Percentiles rank a stretch among this genome's conserved stretches.
Conservation (phyloP, 2,888 invertebrate species). For the Trissolcus brochymenae region DNA sequence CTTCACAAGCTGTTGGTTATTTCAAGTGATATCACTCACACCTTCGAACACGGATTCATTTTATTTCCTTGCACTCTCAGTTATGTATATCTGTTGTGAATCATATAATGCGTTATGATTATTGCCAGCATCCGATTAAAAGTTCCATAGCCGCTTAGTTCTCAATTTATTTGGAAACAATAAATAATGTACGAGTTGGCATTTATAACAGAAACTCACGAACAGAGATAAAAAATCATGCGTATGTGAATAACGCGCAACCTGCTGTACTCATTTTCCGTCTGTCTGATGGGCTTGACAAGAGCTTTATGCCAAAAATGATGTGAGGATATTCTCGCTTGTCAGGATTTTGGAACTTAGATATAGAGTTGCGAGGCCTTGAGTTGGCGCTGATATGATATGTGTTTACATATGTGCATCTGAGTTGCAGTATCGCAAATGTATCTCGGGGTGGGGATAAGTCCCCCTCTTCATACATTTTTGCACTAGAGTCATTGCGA, state of each 20-base stretch:
- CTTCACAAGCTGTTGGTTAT: constrained; percentile 13
- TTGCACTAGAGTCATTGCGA: constrained; percentile 23
- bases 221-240: too few relatives aligned
- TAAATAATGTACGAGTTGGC: not conserved
- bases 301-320: not conserved
- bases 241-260: too few relatives aligned
- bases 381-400: constrained; percentile 31
- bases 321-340: not conserved
- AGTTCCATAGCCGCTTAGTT: constrained; percentile 5
- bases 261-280: too few relatives aligned
- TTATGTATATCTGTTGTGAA: not conserved
- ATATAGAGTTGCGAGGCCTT: constrained; percentile 18
- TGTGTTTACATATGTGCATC: constrained; percentile 23
- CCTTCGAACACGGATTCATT: constrained; percentile 2
- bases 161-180: constrained; percentile 14
- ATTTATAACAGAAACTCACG: too few relatives aligned
- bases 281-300: too few relatives aligned
- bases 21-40: constrained; percentile 27
- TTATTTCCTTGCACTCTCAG: constrained; percentile 22
- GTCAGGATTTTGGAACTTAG: constrained; percentile 3
- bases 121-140: constrained; percentile 5
- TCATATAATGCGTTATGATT: constrained; percentile 19
- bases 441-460: not conserved
- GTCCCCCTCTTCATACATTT: constrained; percentile 24
- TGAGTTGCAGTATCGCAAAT: constrained; percentile 23